phyloP scores from a whole-genome alignment of 2,888 invertebrate species.

The Oscheius myriophilus region DNA sequence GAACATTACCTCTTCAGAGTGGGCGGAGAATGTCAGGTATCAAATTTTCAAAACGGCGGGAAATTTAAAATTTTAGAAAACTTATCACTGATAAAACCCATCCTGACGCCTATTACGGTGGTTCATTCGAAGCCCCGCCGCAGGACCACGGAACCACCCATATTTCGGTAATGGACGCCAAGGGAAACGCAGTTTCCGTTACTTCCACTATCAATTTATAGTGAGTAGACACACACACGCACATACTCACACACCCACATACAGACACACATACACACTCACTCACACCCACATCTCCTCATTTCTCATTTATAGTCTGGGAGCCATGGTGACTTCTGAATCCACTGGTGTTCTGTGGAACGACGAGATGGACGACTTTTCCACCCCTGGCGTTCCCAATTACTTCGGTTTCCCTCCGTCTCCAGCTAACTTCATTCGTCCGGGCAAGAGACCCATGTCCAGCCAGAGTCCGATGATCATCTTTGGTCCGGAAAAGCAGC shows the following conservation, averaged over 20 bases:
- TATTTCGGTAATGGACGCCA: conserved; percentile 80
- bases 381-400: conserved; percentile 76
- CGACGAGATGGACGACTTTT: conserved; percentile 91
- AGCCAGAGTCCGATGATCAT: conserved; percentile 89
- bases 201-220: conserved; percentile 88
- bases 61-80: conserved; percentile 33
- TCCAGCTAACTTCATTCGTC: conserved; percentile 83
- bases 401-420: conserved; percentile 77
- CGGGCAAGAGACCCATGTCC: conserved; percentile 84
- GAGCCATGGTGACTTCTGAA: conserved; percentile 80
- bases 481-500: conserved; percentile 77
- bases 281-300: too few species aligned
- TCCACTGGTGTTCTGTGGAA: conserved; percentile 90
- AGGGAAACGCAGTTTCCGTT: conserved; percentile 90
- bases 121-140: conserved; percentile 64
- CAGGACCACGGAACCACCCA: conserved; percentile 88
- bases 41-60: background rate
- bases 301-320: conserved; percentile 79
- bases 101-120: conserved; percentile 66
- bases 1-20: conserved; percentile 59
- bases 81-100: conserved; percentile 62
- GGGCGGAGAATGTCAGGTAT: conserved; percentile 59
- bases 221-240: conserved; percentile 77
- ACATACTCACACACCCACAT: too few species aligned
- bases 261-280: too few species aligned